phyloP scores from a whole-genome alignment of 2,888 invertebrate genomes.

The Oscheius sp. region DNA sequence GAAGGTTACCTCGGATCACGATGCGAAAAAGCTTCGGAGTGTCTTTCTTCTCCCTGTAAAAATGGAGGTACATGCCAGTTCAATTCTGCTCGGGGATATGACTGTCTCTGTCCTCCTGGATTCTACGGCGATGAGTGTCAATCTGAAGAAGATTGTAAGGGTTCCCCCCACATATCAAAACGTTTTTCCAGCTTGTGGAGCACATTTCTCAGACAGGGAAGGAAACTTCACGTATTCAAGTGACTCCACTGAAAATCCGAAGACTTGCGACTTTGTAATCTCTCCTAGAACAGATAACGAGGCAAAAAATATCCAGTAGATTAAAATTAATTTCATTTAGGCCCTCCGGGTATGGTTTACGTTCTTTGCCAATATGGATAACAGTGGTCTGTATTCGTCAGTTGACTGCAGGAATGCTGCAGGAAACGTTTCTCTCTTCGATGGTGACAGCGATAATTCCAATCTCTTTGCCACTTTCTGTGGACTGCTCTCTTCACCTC shows the following conservation, averaged over 20 bases:
- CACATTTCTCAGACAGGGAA: constrained; percentile 40
- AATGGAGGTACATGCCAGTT: constrained; percentile 35
- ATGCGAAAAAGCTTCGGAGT: constrained; percentile 48
- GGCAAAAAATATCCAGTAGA: background rate
- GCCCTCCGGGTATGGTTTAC: constrained; percentile 52
- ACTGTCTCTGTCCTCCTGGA: constrained; percentile 57
- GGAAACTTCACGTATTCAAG: constrained; percentile 43
- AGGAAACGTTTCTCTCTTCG: constrained; percentile 51
- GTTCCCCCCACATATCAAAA: background rate
- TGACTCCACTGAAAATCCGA: background rate
- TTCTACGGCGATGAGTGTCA: constrained; percentile 64
- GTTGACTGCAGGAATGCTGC: constrained; percentile 50
- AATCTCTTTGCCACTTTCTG: constrained; percentile 52
- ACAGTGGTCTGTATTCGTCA: constrained; percentile 34
- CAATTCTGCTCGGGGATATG: constrained; percentile 24
- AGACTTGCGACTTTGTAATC: constrained; percentile 38
- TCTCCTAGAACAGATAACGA: constrained; percentile 24
- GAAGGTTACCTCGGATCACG: constrained; percentile 50
- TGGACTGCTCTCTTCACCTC: constrained; percentile 37
- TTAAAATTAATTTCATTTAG: constrained; percentile 23
- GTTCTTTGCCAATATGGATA: constrained; percentile 45
- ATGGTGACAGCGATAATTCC: constrained; percentile 45
- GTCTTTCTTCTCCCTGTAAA: constrained; percentile 39
- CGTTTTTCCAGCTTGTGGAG: constrained; percentile 36
- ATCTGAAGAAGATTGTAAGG: constrained; percentile 59